Base-by-base conservation (phyloP, 2,888 invertebrate genomes). In the Fragum sueziense region DNA sequence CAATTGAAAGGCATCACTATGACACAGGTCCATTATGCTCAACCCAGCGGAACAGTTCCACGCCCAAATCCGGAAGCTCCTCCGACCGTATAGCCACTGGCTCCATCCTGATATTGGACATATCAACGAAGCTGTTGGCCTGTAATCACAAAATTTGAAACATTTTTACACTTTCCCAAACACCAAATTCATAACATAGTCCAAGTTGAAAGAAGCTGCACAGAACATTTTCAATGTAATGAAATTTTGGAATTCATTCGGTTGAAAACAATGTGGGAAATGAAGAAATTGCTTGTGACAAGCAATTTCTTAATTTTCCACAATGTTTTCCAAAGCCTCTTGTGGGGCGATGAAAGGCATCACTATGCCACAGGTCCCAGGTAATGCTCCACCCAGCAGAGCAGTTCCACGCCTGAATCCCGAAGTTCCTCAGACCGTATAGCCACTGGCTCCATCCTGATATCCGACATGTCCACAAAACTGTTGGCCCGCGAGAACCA, bases 341-440 rank as follows among this genome's bases (percentile, higher is more conserved):
- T n/a, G n/a, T n/a, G n/a, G n/a, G n/a, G n/a, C n/a, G n/a, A n/a
- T n/a, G n/a, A n/a, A n/a, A n/a, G n/a, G n/a, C n/a, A n/a, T n/a
- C n/a, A n/a, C n/a, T n/a, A n/a, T n/a, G 89, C 89, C 1, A 92
- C 90, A 3, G 89, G 90, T 9, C 91, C 92, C 54, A 91, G 88
- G 75, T 87, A 88, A 34, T 89, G 86, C 54, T 89, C 85, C 29
- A 90, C 88, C 90, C 91, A 92, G 22, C 89, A 74, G 20, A 93
- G 84, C 52, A 93, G 87, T 2, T 88, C 88, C 27, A 80, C 74
- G 4, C 91, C 89, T 7, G 85, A 85, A 37, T 87, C 88, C 7
- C 88, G 71, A 65, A 92, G 88, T 41, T 86, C 77, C 70, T 92
- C 92, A 4, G 85, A 85, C 29, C 91, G 84, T 11, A 90, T 86